These are phyloP conservation scores for Sphenodon punctatus DNA, from an alignment of 2,797 vertebrate genomes.

Conservation along the genomic window DNA sequence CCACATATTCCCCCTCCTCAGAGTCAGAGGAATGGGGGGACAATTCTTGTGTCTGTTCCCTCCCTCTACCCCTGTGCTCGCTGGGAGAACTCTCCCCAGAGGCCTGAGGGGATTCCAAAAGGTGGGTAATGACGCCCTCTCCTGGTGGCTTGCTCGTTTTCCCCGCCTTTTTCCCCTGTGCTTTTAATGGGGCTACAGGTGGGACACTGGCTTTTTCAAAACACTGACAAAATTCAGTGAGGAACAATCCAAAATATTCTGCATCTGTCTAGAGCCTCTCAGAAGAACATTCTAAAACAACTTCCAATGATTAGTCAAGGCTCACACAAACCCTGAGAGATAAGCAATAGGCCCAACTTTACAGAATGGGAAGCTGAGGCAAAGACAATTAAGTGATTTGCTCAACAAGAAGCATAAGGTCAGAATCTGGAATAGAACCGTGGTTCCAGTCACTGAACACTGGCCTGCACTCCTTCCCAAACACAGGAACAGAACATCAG, in stretches of 20 bases:
- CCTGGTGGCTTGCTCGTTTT: too few species aligned
- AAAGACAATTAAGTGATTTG: constrained; percentile 41
- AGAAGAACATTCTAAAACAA: constrained; percentile 20
- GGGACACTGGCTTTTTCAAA: neutral
- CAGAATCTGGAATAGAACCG: neutral
- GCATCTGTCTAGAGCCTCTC: constrained; percentile 6
- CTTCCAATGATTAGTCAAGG: constrained; percentile 25
- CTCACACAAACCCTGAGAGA: neutral
- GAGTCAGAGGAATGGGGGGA: too few species aligned
- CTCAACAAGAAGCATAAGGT: constrained; percentile 21
- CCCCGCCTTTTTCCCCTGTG: too few species aligned
- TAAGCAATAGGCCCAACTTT: too few species aligned
- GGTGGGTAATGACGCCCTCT: too few species aligned
- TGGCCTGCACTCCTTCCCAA: neutral
- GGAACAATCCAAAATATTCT: neutral
- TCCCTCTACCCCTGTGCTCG: too few species aligned
- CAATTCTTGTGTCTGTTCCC: too few species aligned
- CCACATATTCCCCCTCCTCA: too few species aligned
- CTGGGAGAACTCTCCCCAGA: too few species aligned
- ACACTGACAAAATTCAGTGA: neutral
- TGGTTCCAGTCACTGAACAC: neutral
- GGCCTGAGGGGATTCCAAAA: too few species aligned
- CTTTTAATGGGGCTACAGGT: too few species aligned
- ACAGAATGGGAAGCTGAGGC: constrained; percentile 54
- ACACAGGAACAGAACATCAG: constrained; percentile 3